phyloP scores from a whole-genome alignment of 2,113 vertebrate genomes.

The Eptatretus burgeri region DNA sequence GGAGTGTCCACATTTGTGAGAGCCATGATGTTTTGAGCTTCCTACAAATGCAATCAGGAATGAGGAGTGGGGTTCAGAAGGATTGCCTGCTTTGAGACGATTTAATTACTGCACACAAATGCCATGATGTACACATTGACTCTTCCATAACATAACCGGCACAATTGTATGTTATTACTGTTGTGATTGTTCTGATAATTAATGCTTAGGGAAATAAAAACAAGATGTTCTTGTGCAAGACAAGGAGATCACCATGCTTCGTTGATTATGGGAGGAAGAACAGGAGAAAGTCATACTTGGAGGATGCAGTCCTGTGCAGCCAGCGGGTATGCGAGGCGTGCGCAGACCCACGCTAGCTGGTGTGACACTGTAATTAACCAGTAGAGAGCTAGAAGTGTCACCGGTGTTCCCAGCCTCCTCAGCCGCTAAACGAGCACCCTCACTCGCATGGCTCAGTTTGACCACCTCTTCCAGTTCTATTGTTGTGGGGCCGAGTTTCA shows the following conservation, averaged over 20 bases:
- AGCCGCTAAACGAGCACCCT: conserved; percentile 67
- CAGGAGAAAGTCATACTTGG: conserved; percentile 34
- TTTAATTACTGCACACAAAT: background rate
- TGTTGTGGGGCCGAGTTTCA: no score
- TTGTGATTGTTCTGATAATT: no score
- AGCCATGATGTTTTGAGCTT: conserved; percentile 96
- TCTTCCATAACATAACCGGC: background rate
- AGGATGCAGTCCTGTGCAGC: conserved; percentile 71
- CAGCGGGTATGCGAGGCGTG: conserved; percentile 67
- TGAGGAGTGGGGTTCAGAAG: no score
- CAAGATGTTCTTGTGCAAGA: no score
- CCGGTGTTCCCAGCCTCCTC: conserved; percentile 83
- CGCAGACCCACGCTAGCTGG: conserved; percentile 45
- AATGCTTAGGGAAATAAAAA: no score
- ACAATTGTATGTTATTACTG: no score
- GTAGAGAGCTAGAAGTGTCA: conserved; percentile 61
- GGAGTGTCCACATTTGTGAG: conserved; percentile 94
- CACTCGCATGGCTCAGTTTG: conserved; percentile 78
- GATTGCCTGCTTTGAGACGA: no score
- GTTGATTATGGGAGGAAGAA: no score
- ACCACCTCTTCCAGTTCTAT: conserved; percentile 80
- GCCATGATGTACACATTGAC: background rate
- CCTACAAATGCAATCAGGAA: conserved; percentile 18
- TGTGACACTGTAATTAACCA: conserved; percentile 75
- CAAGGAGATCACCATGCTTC: no score